Conservation (phyloP, 2,888 invertebrate species). For the Acrobeloides nanus region DNA sequence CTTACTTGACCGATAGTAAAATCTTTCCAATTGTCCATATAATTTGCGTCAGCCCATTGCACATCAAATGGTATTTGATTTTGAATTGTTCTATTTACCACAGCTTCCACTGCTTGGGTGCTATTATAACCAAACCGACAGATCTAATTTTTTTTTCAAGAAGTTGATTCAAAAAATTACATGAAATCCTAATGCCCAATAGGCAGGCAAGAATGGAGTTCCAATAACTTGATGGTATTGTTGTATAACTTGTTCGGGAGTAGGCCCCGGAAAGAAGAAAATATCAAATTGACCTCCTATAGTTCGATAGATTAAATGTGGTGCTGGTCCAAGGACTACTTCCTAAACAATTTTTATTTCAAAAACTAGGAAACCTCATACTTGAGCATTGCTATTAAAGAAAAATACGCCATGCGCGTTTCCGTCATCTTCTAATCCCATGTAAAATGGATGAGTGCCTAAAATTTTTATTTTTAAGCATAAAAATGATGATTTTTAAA, state of each 20-base stretch:
- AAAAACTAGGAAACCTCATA: too few species aligned
- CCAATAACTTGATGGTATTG: slow-evolving; percentile 48
- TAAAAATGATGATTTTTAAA: not conserved
- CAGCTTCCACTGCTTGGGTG: slow-evolving; percentile 31
- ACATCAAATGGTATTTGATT: slow-evolving; percentile 59
- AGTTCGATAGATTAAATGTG: slow-evolving; percentile 66
- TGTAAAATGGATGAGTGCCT: slow-evolving; percentile 50
- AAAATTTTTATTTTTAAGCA: not conserved
- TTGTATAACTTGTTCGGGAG: slow-evolving; percentile 50
- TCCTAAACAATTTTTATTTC: too few species aligned
- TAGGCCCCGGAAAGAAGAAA: slow-evolving; percentile 55
- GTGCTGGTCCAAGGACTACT: slow-evolving; percentile 41
- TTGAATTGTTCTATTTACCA: slow-evolving; percentile 49
- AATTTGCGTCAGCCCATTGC: slow-evolving; percentile 79
- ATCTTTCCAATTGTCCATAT: slow-evolving; percentile 71
- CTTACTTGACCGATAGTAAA: slow-evolving; percentile 56
- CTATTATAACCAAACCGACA: slow-evolving; percentile 43
- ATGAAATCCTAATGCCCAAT: slow-evolving; percentile 54
- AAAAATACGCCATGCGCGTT: slow-evolving; percentile 49
- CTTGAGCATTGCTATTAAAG: slow-evolving; percentile 47
- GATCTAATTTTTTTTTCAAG: too few species aligned
- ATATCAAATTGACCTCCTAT: slow-evolving; percentile 55
- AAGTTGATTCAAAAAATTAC: slow-evolving; percentile 15
- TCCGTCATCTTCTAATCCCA: slow-evolving; percentile 42
- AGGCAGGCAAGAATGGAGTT: slow-evolving; percentile 49